phyloP scores from a whole-genome alignment of 1,140 invertebrate species.

The Gryllus bimaculatus region DNA sequence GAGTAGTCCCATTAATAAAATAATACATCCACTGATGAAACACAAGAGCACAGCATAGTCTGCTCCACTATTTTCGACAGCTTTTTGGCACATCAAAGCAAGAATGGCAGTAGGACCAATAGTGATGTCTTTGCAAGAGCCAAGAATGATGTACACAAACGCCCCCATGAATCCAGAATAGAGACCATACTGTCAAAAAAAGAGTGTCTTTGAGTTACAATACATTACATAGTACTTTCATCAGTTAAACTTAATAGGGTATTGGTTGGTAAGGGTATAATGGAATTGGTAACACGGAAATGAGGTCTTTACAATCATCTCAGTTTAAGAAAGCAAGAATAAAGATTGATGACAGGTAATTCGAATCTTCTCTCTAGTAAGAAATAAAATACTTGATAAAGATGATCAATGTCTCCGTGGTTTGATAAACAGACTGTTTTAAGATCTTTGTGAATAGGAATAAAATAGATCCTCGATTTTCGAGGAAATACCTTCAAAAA shows the following conservation, averaged over 20 bases:
- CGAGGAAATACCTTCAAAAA: too few species aligned
- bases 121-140: constrained; percentile 54
- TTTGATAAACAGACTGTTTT: too few species aligned
- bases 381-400: too few species aligned
- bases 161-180: constrained; percentile 60
- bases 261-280: too few species aligned
- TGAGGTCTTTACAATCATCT: too few species aligned
- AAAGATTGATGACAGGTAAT: too few species aligned
- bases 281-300: too few species aligned
- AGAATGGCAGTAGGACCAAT: constrained; percentile 52
- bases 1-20: constrained; percentile 47
- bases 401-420: too few species aligned
- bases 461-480: too few species aligned
- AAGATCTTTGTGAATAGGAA: too few species aligned
- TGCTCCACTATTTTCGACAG: constrained; percentile 8
- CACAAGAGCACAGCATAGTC: constrained; percentile 46
- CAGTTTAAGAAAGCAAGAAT: too few species aligned
- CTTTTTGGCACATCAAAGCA: constrained; percentile 41
- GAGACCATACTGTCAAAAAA: constrained; percentile 47
- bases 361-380: too few species aligned
- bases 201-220: neutral
- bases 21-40: constrained; percentile 49
- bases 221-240: neutral
- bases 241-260: neutral
- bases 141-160: constrained; percentile 56